These are phyloP conservation scores for Agrotis segetum DNA, from an alignment of 2,888 invertebrate genomes.

Conservation along the genomic window DNA sequence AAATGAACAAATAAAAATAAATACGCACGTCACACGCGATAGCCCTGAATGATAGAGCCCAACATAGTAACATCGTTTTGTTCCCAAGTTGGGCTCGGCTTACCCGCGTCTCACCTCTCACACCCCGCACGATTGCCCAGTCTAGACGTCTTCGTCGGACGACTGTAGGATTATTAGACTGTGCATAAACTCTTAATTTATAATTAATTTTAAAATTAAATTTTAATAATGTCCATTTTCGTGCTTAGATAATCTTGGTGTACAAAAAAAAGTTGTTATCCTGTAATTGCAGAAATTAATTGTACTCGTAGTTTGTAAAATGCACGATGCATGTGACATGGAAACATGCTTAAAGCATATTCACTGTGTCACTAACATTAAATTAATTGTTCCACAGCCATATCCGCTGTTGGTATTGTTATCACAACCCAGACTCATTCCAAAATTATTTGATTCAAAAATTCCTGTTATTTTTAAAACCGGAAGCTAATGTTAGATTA, in stretches of 20 bases:
- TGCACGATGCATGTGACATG: slow-evolving; percentile 14
- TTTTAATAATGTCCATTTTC: slow-evolving; percentile 5
- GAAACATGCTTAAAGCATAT: background rate
- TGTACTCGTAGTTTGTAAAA: background rate
- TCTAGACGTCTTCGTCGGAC: too few relatives aligned
- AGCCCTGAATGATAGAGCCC: too few relatives aligned
- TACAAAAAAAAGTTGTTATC: too few relatives aligned
- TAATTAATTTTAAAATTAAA: too few relatives aligned
- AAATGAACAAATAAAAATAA: too few relatives aligned
- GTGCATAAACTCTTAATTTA: too few relatives aligned
- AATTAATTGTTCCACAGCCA: slow-evolving; percentile 2
- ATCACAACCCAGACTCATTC: background rate
- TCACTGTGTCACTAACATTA: background rate
- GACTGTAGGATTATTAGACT: too few relatives aligned
- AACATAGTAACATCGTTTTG: too few relatives aligned
- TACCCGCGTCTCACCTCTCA: too few relatives aligned
- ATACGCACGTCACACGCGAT: too few relatives aligned
- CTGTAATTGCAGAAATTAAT: slow-evolving; percentile 19
- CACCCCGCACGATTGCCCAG: too few relatives aligned
- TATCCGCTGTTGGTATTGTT: slow-evolving; percentile 8
- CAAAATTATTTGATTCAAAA: slow-evolving; percentile 6
- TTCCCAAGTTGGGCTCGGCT: too few relatives aligned
- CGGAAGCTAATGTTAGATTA: slow-evolving; percentile 16
- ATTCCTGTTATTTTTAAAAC: slow-evolving; percentile 12
- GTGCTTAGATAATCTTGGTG: background rate